Percentiles rank a stretch among this genome's conserved stretches.
Evolutionary conservation across 2,113 vertebrate species (phyloP).

Genomic region (Asarcornis scutulata): DNA sequence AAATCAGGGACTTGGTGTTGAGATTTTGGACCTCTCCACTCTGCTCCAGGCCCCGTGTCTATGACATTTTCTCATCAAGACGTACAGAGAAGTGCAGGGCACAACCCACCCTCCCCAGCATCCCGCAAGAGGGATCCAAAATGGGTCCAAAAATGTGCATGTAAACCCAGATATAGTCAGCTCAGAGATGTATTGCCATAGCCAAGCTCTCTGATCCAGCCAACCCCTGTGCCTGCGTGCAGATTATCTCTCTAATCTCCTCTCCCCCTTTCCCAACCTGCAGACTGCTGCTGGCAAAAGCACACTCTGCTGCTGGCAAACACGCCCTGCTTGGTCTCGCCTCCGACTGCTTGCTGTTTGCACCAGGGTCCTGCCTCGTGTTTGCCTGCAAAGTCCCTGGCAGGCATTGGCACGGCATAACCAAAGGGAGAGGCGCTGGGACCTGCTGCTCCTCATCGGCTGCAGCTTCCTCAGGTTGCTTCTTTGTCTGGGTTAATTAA

Average conservation of each 20-base stretch:
- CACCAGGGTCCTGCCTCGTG: neutral
- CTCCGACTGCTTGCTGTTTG: neutral
- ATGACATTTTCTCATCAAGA: neutral
- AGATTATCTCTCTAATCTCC: slow-evolving; percentile 47
- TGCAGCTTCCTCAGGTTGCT: neutral
- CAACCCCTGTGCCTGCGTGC: neutral
- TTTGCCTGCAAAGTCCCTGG: neutral
- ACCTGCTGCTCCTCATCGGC: neutral
- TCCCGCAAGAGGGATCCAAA: neutral
- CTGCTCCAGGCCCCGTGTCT: neutral
- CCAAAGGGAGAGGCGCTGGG: neutral
- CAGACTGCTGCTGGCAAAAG: neutral
- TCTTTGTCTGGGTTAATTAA: neutral
- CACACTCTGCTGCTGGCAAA: neutral
- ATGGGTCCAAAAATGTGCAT: neutral
- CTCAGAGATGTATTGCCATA: neutral
- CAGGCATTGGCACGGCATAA: neutral
- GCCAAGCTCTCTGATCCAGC: neutral
- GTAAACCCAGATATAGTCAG: neutral
- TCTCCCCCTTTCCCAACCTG: neutral
- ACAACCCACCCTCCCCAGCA: neutral
- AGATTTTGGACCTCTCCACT: neutral
- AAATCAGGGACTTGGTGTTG: neutral
- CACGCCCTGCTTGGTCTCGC: neutral
- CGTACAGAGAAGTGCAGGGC: neutral